Evolutionary conservation across 2,113 vertebrate genomes (phyloP), one percentile per base, ranked within the genome.

Genomic region (Neopipo cinnamomea): DNA sequence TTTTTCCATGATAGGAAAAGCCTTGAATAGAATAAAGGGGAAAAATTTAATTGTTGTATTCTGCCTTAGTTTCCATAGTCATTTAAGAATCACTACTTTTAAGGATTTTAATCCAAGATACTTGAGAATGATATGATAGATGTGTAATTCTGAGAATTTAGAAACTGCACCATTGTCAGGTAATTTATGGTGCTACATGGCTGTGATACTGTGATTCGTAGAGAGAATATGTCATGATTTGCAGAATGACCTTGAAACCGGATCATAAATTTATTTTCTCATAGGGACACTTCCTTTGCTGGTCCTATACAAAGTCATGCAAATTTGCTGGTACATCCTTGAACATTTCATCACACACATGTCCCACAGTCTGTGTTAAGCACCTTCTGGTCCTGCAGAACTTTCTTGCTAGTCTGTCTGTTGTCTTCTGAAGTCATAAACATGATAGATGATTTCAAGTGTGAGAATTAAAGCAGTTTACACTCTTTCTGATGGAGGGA

Each of bases 61-160:
- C 8, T 28, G 12, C 23, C 27, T 65, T 46, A 35, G 15, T 8
- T 74, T 70, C 37, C 12, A 4, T 10, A 80, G 9, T 13, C n/a
- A n/a, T 24, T 53, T 22, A 49, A 25, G 16, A 67, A 37, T 53
- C 5, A 6, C 3, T 9, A 12, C 17, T 63, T 66, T 33, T 44
- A 25, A 74, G 6, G 8, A 1, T 0, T 0, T 61, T 61, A 65
- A 3, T 61, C 11, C 37, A 21, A 58, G 3, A 2, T 53, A 28
- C 46, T 70, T 77, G 55, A 73, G 28, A 8, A 11, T 41, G 4
- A 4, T 19, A 30, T 31, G 14, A 12, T 6, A 33, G 50, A 8
- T 20, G 41, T 2, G 3, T 3, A 23, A 27, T n/a, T 70, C 21
- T 58, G 23, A 61, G 21, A 63, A 56, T 50, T 62, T 6, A 35